Evolutionary conservation across 2,888 invertebrate species (phyloP).

Genomic region (Macrophya alboannulata): DNA sequence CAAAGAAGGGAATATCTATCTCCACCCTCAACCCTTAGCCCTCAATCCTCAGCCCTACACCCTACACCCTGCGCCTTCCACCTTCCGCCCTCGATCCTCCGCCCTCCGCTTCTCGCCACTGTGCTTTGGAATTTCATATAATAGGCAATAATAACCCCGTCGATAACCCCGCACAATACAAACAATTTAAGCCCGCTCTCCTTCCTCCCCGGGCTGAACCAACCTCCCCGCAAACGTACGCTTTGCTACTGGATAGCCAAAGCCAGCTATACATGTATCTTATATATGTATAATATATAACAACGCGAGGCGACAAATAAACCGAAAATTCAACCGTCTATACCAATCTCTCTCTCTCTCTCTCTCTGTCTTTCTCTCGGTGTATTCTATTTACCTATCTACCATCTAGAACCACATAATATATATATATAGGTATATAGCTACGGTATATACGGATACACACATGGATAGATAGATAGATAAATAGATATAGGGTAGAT

Average conservation of each 20-base stretch:
- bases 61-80: background rate
- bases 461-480: background rate
- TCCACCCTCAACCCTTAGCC: slow-evolving; percentile 1
- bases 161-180: slow-evolving; percentile 72
- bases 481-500: background rate
- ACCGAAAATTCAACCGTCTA: slow-evolving; percentile 18
- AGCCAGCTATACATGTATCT: background rate
- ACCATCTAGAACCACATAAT: background rate
- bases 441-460: background rate
- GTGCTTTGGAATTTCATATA: slow-evolving; percentile 74
- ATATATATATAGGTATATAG: background rate
- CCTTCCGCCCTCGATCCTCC: slow-evolving; percentile 31
- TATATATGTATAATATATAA: background rate
- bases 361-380: background rate
- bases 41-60: background rate
- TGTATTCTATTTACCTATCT: background rate
- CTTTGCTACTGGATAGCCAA: background rate
- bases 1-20: slow-evolving; percentile 40
- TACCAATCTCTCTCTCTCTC: background rate
- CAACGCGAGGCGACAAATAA: slow-evolving; percentile 26
- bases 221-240: background rate
- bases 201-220: background rate
- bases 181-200: slow-evolving; percentile 71
- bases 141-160: slow-evolving; percentile 75
- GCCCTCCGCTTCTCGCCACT: slow-evolving; percentile 38